Conservation (phyloP, 2,888 invertebrate genomes). For the Lithophane semibrunnea region DNA sequence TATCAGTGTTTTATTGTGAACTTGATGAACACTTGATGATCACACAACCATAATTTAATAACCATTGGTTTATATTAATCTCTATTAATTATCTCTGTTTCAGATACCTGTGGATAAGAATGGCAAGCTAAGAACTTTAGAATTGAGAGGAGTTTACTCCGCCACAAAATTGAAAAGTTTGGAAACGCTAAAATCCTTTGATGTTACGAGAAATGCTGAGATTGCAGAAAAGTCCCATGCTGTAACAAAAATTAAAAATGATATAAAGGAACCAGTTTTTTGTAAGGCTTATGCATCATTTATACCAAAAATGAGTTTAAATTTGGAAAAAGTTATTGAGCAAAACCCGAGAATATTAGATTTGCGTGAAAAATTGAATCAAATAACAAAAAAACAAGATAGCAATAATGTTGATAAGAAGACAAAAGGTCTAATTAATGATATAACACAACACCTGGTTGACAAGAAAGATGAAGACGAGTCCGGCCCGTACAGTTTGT, state of each 20-base stretch:
- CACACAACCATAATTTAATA: constrained; percentile 1
- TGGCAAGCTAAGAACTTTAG: constrained; percentile 85
- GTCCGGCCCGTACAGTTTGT: constrained; percentile 91
- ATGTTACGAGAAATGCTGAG: constrained; percentile 73
- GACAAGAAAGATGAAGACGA: constrained; percentile 87
- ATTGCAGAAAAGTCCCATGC: constrained; percentile 70
- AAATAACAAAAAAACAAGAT: constrained; percentile 86
- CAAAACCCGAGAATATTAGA: constrained; percentile 87
- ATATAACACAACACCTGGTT: constrained; percentile 84
- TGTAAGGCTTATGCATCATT: constrained; percentile 83
- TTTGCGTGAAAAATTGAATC: constrained; percentile 86
- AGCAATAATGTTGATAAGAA: constrained; percentile 83
- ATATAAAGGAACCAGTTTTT: constrained; percentile 79
- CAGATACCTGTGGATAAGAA: constrained; percentile 88
- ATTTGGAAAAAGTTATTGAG: constrained; percentile 84
- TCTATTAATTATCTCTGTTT: constrained; percentile 70
- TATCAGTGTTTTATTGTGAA: constrained; percentile 2
- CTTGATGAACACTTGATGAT: neutral
- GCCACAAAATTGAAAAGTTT: constrained; percentile 80
- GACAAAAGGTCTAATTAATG: constrained; percentile 85
- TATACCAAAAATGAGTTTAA: constrained; percentile 87
- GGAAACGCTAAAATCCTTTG: constrained; percentile 73
- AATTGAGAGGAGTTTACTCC: constrained; percentile 81
- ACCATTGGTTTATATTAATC: constrained; percentile 43
- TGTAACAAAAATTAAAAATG: constrained; percentile 77